Conservation (phyloP, 1,140 invertebrate species). For the Sminthurides bifidus region DNA sequence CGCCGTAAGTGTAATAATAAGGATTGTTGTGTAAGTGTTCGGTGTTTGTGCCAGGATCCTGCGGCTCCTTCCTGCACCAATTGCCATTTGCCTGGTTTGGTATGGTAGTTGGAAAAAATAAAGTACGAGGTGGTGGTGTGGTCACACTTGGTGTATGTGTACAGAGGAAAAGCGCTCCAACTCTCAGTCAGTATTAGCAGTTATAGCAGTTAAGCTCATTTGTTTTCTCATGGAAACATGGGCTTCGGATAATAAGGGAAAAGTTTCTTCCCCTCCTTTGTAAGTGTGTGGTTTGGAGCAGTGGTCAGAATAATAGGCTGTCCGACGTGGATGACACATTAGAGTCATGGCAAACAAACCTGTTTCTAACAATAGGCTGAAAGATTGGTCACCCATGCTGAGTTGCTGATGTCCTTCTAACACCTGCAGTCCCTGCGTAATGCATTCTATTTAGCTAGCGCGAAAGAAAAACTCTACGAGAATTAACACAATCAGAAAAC, state of each 20-base stretch:
- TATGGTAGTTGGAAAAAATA: too few relatives aligned
- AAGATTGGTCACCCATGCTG: slow-evolving; percentile 29
- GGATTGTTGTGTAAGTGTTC: too few relatives aligned
- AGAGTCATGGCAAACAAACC: slow-evolving; percentile 27
- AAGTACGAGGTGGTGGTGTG: too few relatives aligned
- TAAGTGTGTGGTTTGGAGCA: slow-evolving; percentile 16
- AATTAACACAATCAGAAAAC: slow-evolving; percentile 15
- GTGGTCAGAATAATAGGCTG: slow-evolving; percentile 20
- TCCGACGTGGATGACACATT: slow-evolving; percentile 23
- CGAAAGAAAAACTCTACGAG: background rate
- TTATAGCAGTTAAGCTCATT: slow-evolving; percentile 18
- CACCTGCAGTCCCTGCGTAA: slow-evolving; percentile 24
- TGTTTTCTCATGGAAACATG: slow-evolving; percentile 21
- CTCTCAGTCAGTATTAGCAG: too few relatives aligned
- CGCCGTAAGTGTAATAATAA: too few relatives aligned
- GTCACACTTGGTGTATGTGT: too few relatives aligned
- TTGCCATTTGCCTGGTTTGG: too few relatives aligned
- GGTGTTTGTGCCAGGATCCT: too few relatives aligned
- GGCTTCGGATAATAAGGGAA: background rate
- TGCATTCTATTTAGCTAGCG: slow-evolving; percentile 28
- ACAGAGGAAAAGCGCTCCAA: too few relatives aligned
- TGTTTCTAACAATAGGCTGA: slow-evolving; percentile 27
- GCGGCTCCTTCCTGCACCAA: too few relatives aligned
- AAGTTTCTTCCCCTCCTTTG: background rate
- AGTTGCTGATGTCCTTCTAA: slow-evolving; percentile 24